Percentiles rank a stretch among this genome's conserved stretches.
Evolutionary conservation across 2,888 invertebrate species (phyloP).

Genomic region (Liposcelis brunnea): DNA sequence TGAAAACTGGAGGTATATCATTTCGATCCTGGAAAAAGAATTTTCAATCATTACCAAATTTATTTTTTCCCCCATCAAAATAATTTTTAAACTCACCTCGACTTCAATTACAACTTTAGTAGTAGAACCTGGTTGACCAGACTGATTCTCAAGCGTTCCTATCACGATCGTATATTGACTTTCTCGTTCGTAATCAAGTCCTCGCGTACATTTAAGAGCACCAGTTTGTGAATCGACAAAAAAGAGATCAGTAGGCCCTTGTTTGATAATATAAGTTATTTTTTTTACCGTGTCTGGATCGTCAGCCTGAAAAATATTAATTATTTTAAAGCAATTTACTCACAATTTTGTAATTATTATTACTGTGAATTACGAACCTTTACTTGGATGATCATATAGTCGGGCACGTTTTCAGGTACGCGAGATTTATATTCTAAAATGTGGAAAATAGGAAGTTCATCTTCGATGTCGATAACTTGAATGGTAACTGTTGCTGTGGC

Average conservation of each 20-base stretch:
- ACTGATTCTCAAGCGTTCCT: slow-evolving; percentile 68
- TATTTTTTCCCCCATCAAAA: too few relatives aligned
- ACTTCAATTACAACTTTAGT: slow-evolving; percentile 57
- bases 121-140: slow-evolving; percentile 47
- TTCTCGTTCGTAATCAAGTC: slow-evolving; percentile 62
- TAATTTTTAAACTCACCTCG: too few relatives aligned
- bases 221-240: slow-evolving; percentile 67
- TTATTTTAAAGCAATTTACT: slow-evolving; percentile 2
- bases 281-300: slow-evolving; percentile 67
- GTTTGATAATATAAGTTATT: slow-evolving; percentile 66
- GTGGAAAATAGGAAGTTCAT: slow-evolving; percentile 65
- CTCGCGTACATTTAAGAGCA: slow-evolving; percentile 52
- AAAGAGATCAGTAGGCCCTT: slow-evolving; percentile 66
- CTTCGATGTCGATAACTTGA: slow-evolving; percentile 58
- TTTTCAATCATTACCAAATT: too few relatives aligned
- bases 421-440: slow-evolving; percentile 54
- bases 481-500: slow-evolving; percentile 78
- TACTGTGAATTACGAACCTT: slow-evolving; percentile 31
- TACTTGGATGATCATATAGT: slow-evolving; percentile 61
- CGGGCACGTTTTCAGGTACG: slow-evolving; percentile 72
- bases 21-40: slow-evolving; percentile 51
- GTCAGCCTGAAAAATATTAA: slow-evolving; percentile 39
- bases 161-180: slow-evolving; percentile 55
- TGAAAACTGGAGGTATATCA: slow-evolving; percentile 76
- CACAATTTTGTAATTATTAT: not conserved